Evolutionary conservation across 2,888 invertebrate genomes (phyloP), one percentile per base, ranked within the genome.

Genomic region (Pachymerium ferrugineum): DNA sequence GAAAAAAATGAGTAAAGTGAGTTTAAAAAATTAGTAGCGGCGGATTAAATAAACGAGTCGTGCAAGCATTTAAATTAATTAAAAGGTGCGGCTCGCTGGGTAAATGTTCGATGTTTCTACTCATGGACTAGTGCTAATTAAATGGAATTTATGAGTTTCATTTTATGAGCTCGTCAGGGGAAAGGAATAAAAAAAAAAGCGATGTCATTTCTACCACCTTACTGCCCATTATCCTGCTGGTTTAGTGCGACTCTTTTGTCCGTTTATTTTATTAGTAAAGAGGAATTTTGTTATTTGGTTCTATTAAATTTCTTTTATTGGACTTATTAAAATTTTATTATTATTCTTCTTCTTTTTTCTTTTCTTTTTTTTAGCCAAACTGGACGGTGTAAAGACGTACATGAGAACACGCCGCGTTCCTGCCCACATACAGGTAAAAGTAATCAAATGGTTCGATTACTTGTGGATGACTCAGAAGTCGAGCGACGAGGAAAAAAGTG

Each of bases 401-500:
- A 97, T 98, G 97, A 87, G 94, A 77, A 93, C 97, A 91, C 88
- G 97, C 73, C 87, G 96, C 79, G 97, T 98, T 78, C 97, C 97
- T 47, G 91, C 90, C 79, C 92, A 94, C 84, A 88, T 98, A 76
- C 97, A 98, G 84, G 93, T 95, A 81, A 96, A 97, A 30, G 97
- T 94, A 79, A 97, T 98, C 85, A 95, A 96, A 85, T 98, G 97
- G 97, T 98, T 97, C 85, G 97, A 98, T 87, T 97, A 98, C 84
- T 88, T 97, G 81, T 98, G 98, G 97, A 89, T 97, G 81, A 96
- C 96, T 78, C 97, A 98, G 86, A 97, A 97, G 86, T 96, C 96
- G 82, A 95, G 96, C 28, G 96, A 97, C 83, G 97, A 98, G 84
- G 97, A 97, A 84, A 91, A 91, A 83, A 94, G 94, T 74, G 94